Evolutionary conservation across 1,140 invertebrate species (phyloP), one percentile per base, ranked within the genome.

Genomic region (Zaprionus davidi): DNA sequence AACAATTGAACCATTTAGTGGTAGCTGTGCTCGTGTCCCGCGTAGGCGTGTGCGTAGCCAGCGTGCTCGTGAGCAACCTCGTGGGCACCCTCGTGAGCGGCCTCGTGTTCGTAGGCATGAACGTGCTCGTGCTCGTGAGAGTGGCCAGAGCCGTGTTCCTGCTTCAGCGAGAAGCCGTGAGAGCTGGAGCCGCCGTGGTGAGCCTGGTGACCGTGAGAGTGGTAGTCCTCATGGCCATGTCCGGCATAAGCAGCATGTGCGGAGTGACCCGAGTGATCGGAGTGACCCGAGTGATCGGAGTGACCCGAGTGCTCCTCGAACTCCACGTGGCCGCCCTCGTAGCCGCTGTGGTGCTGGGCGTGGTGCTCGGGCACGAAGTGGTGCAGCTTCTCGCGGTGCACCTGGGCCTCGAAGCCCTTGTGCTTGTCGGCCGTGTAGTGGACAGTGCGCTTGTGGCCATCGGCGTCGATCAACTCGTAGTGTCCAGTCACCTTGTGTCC

Each of bases 381-480:
- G 31, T 88, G 78, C n/a, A 93, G 80, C 36, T 93, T 92, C 72
- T 94, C 91, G 51, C 91, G 91, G 15, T 81, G 75, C 20, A 93
- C 93, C 11, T 87, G 74, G 9, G 93, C 93, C 67, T 93, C 86
- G 78, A 93, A 93, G 3, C 93, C 93, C 73, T 83, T 92, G 78
- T 92, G 82, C 65, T 88, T 86, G 66, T 93, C 93, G 41, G 93
- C 92, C 2, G 88, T 92, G 53, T 93, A 93, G 63, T 93, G 93
- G 17, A 93, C 93, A 56, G 84, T 91, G 3, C 93, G 78, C 72
- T 92, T 91, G 72, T 92, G 91, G n/a, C 93, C 93, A 76, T 93
- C 93, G 56, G 93, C 90, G 67, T 93, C 93, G 64, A 93, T 83
- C 75, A 93, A 81, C 80, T 85, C 82, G 75, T 93, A 93, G 60